Base-by-base conservation (phyloP, 2,797 vertebrate species). In the Gymnopithys bicolor region DNA sequence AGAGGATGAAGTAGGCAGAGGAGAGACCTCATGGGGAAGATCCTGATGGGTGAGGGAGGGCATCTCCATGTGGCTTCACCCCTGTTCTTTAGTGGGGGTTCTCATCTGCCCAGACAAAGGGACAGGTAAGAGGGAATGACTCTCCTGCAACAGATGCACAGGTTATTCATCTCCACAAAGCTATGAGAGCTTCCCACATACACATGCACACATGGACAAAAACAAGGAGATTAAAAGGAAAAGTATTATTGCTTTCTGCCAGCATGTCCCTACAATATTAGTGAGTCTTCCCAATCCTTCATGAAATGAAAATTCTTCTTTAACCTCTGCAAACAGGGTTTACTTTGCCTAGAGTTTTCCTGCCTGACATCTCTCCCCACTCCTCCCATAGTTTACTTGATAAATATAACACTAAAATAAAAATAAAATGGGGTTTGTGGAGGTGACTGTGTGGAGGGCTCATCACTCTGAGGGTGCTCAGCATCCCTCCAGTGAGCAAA, bases 391-490 rank as follows among this genome's bases (percentile, higher is more conserved):
- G 53, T 49, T 41, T 48, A 4, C 32, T 41, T 59, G 45, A 39
- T 56, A 80, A 90, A 64, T 41, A 13, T 4, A n/a, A 18, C 10
- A 25, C 25, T 45, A 59, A 85, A 85, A 69, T 16, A 33, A 0
- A 52, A 37, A 23, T 13, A 16, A 51, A 66, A 27, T 3, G 1
- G 8, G 17, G 9, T 35, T 25, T 16, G 45, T 13, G 8, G 24
- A 51, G 2, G 24, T 8, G 2, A 51, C 2, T 10, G 3, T 19
- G 18, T 0, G 1, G 14, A 7, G 12, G 7, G 8, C 3, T 49
- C 33, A 49, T 5, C 28, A 21, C 39, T 37, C 27, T 30, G 79
- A 43, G 27, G 27, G 13, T 2, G 3, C 37, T 37, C 24, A 22
- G 25, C 59, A 68, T 33, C 68, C 43, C 28, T 58, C 10, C 55